Base-by-base conservation (phyloP, 2,888 invertebrate genomes). In the Euspilapteryx auroguttella region DNA sequence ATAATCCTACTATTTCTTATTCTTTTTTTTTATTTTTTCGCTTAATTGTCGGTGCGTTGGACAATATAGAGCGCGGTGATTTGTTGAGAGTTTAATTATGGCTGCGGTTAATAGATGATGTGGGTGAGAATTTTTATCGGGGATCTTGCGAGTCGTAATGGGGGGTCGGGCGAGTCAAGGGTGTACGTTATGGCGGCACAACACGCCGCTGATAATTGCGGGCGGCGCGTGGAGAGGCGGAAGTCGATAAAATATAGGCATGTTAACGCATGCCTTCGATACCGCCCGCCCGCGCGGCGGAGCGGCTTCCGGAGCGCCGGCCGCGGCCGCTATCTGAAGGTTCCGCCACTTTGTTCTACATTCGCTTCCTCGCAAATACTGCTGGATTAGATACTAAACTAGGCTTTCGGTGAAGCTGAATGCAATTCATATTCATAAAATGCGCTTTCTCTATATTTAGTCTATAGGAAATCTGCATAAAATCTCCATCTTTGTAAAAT, bases 181-280 rank as follows among this genome's bases (percentile, higher is more conserved):
- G 46, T 38, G 41, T 46, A 38, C 39, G 42, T 64, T 71, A 71
- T 69, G 64, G 62, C 55, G 51, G 45, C 47, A 42, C 41, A 63
- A 45, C 65, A 68, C 63, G 68, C 56, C 46, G 48, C 38, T 47
- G 55, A 64, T 71, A 71, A 71, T 66, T 66, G 55, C 58, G 42
- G 40, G 44, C 45, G 49, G 59, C 47, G 49, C 45, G 36, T 40
- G 11, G 25, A 41, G 39, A 44, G 40, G 45, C 55, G 65, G 68
- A 65, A 55, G 51, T 45, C 53, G 68, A 65, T 65, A 62, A 66
- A 68, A 68, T 71, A 68, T 27, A n/a, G n/a, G n/a, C n/a, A 33
- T 65, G 55, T 66, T 61, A 68, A 71, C 73, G 71, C 73, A 75
- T 63, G 54, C 52, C 55, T 28, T 54, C 54, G 54, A 59, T 59